Evolutionary conservation across 64 coral and sea anemone genomes (phyloP).

Genomic region (Anthopleura sola): DNA sequence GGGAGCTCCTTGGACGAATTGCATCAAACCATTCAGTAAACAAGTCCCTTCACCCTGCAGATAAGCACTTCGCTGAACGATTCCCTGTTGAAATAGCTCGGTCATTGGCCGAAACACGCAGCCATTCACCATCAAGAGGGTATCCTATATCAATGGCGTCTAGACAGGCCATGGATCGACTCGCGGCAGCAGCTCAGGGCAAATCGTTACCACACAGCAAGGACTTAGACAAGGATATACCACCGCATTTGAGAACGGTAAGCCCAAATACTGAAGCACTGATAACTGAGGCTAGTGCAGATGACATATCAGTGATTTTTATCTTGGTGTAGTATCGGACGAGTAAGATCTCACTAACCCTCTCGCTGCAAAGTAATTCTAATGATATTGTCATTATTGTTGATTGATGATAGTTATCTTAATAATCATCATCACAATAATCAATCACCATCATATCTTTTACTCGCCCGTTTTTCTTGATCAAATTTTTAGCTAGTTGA

Average conservation of each 20-base stretch:
- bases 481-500: too few relatives aligned
- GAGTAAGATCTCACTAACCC: too few relatives aligned
- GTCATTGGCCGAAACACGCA: slow-evolving; percentile 22
- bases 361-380: background rate
- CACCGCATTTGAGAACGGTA: slow-evolving; percentile 82
- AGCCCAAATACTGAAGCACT: background rate
- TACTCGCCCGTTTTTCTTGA: too few relatives aligned
- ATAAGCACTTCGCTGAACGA: slow-evolving; percentile 34
- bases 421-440: background rate
- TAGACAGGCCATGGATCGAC: slow-evolving; percentile 74
- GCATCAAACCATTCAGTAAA: slow-evolving; percentile 49
- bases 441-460: too few relatives aligned
- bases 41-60: background rate
- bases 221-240: slow-evolving; percentile 65
- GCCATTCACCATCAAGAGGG: slow-evolving; percentile 53
- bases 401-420: background rate
- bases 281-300: too few relatives aligned
- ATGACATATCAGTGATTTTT: background rate
- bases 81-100: slow-evolving; percentile 29
- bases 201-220: slow-evolving; percentile 44
- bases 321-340: background rate
- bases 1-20: slow-evolving; percentile 80
- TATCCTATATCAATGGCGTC: slow-evolving; percentile 53
- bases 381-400: too few relatives aligned
- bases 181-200: slow-evolving; percentile 74